Conservation (phyloP, 2,113 vertebrate species). For the Actenoides lindsayi region DNA sequence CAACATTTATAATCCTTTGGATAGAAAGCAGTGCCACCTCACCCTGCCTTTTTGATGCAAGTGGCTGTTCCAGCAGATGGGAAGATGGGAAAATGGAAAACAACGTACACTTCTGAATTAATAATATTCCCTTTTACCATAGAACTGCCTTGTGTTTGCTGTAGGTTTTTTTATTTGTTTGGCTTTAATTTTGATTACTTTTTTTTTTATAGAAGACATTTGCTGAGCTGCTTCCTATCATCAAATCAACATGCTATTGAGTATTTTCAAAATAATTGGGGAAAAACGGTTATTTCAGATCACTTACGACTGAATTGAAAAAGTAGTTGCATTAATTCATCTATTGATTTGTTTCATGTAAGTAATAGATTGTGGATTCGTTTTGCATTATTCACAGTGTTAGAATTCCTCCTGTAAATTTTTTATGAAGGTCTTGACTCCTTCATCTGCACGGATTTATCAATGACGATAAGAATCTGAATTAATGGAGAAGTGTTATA, state of each 20-base stretch:
- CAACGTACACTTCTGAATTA: background rate
- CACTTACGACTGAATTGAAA: background rate
- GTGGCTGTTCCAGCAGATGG: background rate
- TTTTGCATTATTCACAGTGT: background rate
- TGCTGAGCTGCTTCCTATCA: background rate
- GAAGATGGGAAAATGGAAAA: background rate
- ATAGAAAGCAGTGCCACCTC: background rate
- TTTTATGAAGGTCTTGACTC: constrained; percentile 9
- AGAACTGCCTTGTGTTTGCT: background rate
- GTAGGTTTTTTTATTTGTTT: background rate
- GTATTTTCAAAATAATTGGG: background rate
- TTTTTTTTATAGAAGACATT: background rate
- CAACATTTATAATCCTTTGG: background rate
- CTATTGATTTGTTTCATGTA: background rate
- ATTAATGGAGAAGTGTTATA: background rate
- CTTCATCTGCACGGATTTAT: background rate
- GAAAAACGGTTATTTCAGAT: background rate
- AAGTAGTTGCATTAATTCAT: background rate
- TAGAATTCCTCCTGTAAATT: background rate
- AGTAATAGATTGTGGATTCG: background rate
- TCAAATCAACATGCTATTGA: background rate
- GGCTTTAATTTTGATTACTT: background rate
- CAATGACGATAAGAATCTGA: background rate
- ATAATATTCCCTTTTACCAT: background rate
- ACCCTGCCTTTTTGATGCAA: background rate